These are phyloP conservation scores for Panthera uncia DNA, from an alignment of 2,113 vertebrate species.

Conservation along the genomic window DNA sequence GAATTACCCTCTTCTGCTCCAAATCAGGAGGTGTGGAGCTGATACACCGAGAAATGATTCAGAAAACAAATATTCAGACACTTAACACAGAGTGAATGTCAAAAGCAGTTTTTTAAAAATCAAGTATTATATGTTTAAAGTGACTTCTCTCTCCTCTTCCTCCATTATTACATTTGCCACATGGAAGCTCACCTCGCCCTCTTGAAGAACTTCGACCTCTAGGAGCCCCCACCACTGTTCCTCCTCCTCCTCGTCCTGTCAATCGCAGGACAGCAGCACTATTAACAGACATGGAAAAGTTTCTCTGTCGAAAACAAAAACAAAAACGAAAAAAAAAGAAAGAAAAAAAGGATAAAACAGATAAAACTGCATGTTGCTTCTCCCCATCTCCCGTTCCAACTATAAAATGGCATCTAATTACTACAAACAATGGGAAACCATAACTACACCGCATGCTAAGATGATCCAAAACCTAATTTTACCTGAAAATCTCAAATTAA, in stretches of 20 bases:
- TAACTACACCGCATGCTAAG: neutral
- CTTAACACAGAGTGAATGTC: constrained; percentile 19
- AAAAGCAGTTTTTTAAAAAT: constrained; percentile 1
- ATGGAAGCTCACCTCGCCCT: constrained; percentile 93
- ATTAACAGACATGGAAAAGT: constrained; percentile 99
- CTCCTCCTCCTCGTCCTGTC: constrained; percentile 92
- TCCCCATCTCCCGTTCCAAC: neutral
- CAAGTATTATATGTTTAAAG: neutral
- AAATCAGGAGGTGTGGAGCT: neutral
- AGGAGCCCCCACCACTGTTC: constrained; percentile 93
- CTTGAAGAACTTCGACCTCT: constrained; percentile 98
- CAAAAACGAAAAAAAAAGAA: constrained; percentile 53
- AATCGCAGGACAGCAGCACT: constrained; percentile 96
- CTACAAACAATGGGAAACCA: neutral
- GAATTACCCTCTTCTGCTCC: constrained; percentile 12
- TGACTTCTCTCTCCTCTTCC: neutral
- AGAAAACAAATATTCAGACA: constrained; percentile 26
- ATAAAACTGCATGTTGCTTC: constrained; percentile 43
- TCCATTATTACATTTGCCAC: neutral
- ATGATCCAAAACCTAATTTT: constrained; percentile 27
- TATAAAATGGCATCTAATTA: constrained; percentile 1
- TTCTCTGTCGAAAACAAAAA: constrained; percentile 90
- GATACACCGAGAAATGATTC: neutral
- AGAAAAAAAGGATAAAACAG: constrained; percentile 61
- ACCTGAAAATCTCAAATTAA: constrained; percentile 27